These are phyloP conservation scores for Odontothrips loti DNA, from an alignment of 2,888 invertebrate species.

Conservation along the genomic window DNA sequence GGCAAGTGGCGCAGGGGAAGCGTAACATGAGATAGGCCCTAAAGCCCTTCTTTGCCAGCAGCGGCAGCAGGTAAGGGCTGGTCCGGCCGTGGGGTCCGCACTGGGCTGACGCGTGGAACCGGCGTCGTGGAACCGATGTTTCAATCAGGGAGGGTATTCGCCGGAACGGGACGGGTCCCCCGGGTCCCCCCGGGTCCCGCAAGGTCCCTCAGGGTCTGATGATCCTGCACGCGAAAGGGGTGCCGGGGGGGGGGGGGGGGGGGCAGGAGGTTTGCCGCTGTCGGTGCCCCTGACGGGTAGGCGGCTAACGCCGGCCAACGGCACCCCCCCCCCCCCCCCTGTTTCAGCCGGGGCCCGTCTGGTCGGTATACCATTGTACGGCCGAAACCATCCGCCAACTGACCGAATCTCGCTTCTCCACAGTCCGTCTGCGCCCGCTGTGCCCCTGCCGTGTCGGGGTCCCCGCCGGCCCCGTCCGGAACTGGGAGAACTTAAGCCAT, in stretches of 20 bases:
- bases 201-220: too few relatives aligned
- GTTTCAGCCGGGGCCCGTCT: neutral
- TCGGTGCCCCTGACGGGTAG: neutral
- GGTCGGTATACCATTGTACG: neutral
- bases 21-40: too few relatives aligned
- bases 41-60: neutral
- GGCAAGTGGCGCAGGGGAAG: too few relatives aligned
- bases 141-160: neutral
- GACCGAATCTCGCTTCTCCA: neutral
- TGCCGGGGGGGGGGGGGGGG: too few relatives aligned
- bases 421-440: neutral
- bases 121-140: constrained; percentile 3
- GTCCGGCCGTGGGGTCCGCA: neutral
- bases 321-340: too few relatives aligned
- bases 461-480: too few relatives aligned
- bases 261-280: neutral
- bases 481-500: too few relatives aligned
- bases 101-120: neutral
- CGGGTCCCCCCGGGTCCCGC: neutral
- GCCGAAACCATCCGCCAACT: neutral
- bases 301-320: too few relatives aligned
- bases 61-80: neutral
- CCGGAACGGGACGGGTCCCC: neutral
- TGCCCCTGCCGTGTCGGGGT: neutral
- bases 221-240: too few relatives aligned